These are phyloP conservation scores for Phymorhynchus buccinoides DNA, from an alignment of 1,140 invertebrate genomes.

Conservation along the genomic window DNA sequence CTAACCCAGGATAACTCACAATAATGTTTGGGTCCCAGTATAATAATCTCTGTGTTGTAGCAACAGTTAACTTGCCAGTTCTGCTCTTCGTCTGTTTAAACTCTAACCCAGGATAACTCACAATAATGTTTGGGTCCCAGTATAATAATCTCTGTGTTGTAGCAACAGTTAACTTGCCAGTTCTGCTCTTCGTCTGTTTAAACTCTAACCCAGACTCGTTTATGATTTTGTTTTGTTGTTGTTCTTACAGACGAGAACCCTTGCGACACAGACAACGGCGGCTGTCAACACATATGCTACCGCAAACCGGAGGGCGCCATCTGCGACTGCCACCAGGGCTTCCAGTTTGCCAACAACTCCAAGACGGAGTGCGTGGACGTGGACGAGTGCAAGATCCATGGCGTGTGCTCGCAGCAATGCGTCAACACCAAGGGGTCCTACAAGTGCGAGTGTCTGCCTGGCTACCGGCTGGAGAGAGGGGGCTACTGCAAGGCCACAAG, in stretches of 20 bases:
- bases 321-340: conserved; percentile 61
- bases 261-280: conserved; percentile 55
- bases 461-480: conserved; percentile 89
- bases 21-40: too few relatives aligned
- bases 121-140: too few relatives aligned
- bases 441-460: conserved; percentile 90
- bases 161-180: too few relatives aligned
- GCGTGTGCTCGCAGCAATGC: conserved; percentile 93
- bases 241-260: conserved; percentile 52
- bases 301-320: conserved; percentile 34
- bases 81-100: too few relatives aligned
- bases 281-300: conserved; percentile 55
- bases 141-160: too few relatives aligned
- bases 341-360: conserved; percentile 44
- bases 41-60: too few relatives aligned
- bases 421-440: conserved; percentile 91
- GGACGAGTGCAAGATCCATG: conserved; percentile 88
- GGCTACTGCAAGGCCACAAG: conserved; percentile 83
- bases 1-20: too few relatives aligned
- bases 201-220: background rate
- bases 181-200: too few relatives aligned
- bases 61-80: too few relatives aligned
- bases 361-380: conserved; percentile 80
- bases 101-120: too few relatives aligned
- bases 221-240: conserved; percentile 28